A percentile compares a stretch with the other conserved stretches of the same genome.
These are phyloP conservation scores for Seriola rivoliana DNA, from an alignment of 2,113 vertebrate species.

Conservation along the genomic window DNA sequence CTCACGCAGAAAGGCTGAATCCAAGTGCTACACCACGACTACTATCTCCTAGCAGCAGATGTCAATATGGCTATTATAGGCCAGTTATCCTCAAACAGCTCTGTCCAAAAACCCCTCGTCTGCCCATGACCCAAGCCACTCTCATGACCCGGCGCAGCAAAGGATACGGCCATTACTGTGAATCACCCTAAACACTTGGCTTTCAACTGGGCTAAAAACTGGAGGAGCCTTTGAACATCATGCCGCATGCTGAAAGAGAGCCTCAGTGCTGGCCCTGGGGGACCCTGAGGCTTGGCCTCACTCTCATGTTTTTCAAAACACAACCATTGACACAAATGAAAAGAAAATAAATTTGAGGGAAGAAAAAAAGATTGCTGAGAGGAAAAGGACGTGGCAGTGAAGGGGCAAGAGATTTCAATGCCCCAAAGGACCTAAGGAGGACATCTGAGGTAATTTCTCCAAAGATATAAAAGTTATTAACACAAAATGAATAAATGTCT, in stretches of 20 bases:
- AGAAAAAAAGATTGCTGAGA: slow-evolving; percentile 36
- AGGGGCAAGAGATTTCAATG: slow-evolving; percentile 49
- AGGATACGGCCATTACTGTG: slow-evolving; percentile 56
- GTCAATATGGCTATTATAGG: slow-evolving; percentile 47
- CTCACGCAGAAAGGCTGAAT: slow-evolving; percentile 36
- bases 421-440: slow-evolving; percentile 51
- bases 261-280: slow-evolving; percentile 54
- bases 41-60: slow-evolving; percentile 62
- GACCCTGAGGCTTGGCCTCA: slow-evolving; percentile 42
- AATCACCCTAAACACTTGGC: slow-evolving; percentile 67
- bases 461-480: slow-evolving; percentile 73
- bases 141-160: slow-evolving; percentile 40
- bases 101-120: slow-evolving; percentile 27
- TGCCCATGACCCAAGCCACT: slow-evolving; percentile 35
- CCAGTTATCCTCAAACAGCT: slow-evolving; percentile 45
- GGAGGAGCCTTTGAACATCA: slow-evolving; percentile 71
- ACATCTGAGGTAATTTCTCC: slow-evolving; percentile 70
- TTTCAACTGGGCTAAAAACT: slow-evolving; percentile 65
- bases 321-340: slow-evolving; percentile 68
- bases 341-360: slow-evolving; percentile 63
- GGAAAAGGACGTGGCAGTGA: slow-evolving; percentile 43
- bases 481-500: slow-evolving; percentile 72
- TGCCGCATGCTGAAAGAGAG: slow-evolving; percentile 52
- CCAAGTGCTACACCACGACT: slow-evolving; percentile 11
- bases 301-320: slow-evolving; percentile 78